Percentiles rank a stretch among this genome's conserved stretches.
Conservation (phyloP, 2,888 invertebrate species). For the Masnerella sp. region DNA sequence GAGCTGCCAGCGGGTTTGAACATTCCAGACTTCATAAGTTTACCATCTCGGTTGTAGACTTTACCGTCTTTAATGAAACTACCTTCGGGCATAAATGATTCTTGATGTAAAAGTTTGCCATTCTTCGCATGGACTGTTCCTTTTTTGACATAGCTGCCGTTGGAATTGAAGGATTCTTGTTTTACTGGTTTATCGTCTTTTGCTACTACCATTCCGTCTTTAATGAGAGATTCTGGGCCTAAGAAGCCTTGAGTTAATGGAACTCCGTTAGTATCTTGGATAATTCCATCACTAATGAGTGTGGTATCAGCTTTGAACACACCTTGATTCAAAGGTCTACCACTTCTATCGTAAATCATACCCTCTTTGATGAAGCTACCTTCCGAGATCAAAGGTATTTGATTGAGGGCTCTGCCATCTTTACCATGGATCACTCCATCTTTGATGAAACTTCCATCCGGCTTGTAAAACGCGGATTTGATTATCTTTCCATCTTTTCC, state of each 20-base stretch:
- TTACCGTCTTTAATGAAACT: conserved; percentile 72
- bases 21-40: conserved; percentile 70
- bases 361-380: conserved; percentile 72
- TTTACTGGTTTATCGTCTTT: conserved; percentile 73
- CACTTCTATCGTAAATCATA: conserved; percentile 67
- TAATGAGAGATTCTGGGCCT: conserved; percentile 69
- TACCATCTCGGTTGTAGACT: conserved; percentile 71
- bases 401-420: conserved; percentile 70
- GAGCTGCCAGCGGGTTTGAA: conserved; percentile 75
- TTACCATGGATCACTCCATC: conserved; percentile 71
- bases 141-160: conserved; percentile 74
- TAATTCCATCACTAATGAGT: conserved; percentile 69
- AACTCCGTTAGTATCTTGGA: conserved; percentile 66
- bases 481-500: conserved; percentile 72
- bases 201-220: conserved; percentile 73
- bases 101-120: conserved; percentile 72
- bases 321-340: conserved; percentile 68
- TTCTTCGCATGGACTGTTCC: conserved; percentile 71
- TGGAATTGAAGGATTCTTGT: conserved; percentile 71
- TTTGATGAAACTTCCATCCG: conserved; percentile 73
- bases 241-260: conserved; percentile 67
- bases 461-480: conserved; percentile 73
- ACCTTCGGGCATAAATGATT: conserved; percentile 73
- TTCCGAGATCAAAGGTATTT: conserved; percentile 71
- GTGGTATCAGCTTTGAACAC: conserved; percentile 72